Percentiles rank a stretch among this genome's conserved stretches.
These are phyloP conservation scores for Hesperophylax magnus DNA, from an alignment of 1,140 invertebrate species.

Conservation along the genomic window DNA sequence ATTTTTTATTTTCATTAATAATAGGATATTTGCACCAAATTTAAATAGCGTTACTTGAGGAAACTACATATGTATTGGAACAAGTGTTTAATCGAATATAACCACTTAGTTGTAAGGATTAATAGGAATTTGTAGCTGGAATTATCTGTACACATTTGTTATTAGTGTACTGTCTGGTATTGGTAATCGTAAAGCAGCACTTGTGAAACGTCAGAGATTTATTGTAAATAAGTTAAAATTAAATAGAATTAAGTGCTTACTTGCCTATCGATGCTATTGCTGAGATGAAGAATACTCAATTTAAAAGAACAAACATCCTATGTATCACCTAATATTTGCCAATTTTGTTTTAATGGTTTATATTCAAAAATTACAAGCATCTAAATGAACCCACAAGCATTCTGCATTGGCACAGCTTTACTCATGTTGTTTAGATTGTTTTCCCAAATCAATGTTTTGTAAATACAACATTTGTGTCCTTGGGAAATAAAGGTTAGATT, in stretches of 20 bases:
- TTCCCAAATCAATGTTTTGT: too few species aligned
- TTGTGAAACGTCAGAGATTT: constrained; percentile 17
- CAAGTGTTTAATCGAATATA: constrained; percentile 2
- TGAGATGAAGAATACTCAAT: neutral
- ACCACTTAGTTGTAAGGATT: constrained; percentile 1
- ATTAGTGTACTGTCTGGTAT: neutral
- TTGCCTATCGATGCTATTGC: constrained; percentile 2
- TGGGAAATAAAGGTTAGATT: too few species aligned
- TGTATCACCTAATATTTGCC: too few species aligned
- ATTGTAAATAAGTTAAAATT: constrained; percentile 35
- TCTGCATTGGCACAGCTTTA: too few species aligned
- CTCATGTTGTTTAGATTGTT: too few species aligned
- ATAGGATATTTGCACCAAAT: neutral
- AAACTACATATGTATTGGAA: neutral
- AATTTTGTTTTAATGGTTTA: too few species aligned
- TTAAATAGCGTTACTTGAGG: neutral
- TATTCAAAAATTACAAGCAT: too few species aligned
- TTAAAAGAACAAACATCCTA: too few species aligned
- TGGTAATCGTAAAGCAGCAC: neutral
- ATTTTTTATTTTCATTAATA: too few species aligned
- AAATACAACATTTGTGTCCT: too few species aligned
- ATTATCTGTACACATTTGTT: constrained; percentile 15
- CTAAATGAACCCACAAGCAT: too few species aligned
- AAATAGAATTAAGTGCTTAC: constrained; percentile 23
- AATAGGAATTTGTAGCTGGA: neutral